Evolutionary conservation across 1,140 invertebrate genomes (phyloP), one percentile per base, ranked within the genome.

Genomic region (silkworm (Bombyx mori)): DNA sequence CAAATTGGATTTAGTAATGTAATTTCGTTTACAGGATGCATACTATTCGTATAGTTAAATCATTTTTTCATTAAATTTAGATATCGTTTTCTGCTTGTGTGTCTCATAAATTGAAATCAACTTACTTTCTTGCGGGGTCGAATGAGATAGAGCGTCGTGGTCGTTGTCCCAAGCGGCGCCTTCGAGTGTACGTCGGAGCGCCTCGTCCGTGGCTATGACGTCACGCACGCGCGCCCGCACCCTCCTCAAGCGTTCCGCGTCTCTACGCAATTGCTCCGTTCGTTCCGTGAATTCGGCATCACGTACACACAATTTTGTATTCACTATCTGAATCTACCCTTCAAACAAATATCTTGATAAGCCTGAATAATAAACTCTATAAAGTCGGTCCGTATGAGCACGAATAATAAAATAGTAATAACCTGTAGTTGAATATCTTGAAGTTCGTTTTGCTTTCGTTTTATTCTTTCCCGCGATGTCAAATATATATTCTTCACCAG

Each of bases 391-490:
- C 48, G 9, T 50, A 8, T 6, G 4, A 22, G 1, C 12, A 6
- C 8, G 26, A 50, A 50, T 18, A 22, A 50, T 22, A 22, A 18
- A 51, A 44, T 44, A 47, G 10, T 9, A 42, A 45, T 57, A 45
- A 83, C 80, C 78, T 86, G 76, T 52, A 87, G 60, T 52, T 78
- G 63, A 60, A 87, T 66, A 12, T 87, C 82, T 56, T 87, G 79
- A 43, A 82, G 43, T 57, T 84, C 75, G 26, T 59, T 66, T 68
- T 77, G 64, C 49, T 79, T 79, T 22, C 64, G 58, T 61, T 63
- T 71, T 44, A 79, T 61, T 50, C 71, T 65, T 44, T 80, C 68
- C 26, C 69, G 66, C 10, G 78, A 79, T 6, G 67, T 66, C 42
- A 59, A 45, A 51, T 79, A 78, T 44, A 77, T 63, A 54, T 69